These are phyloP conservation scores for Nasonia giraulti DNA, from an alignment of 1,140 invertebrate genomes.

Conservation along the genomic window DNA sequence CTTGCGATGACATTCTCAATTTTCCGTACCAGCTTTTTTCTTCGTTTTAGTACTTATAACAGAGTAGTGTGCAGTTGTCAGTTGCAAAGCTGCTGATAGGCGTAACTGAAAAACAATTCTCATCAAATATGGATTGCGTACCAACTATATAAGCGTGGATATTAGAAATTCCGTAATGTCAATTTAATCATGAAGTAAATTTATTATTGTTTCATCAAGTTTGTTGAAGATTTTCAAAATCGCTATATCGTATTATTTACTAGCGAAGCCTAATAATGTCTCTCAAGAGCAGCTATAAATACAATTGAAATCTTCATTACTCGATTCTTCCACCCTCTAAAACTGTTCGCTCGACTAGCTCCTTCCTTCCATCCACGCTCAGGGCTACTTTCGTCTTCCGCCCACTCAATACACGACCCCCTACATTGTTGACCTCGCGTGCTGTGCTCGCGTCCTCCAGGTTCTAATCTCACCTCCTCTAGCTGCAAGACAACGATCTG, in stretches of 20 bases:
- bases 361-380: neutral
- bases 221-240: neutral
- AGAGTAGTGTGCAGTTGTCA: neutral
- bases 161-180: too few relatives aligned
- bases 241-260: neutral
- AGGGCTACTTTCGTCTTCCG: neutral
- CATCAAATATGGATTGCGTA: neutral
- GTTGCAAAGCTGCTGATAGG: neutral
- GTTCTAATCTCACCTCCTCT: neutral
- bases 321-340: neutral
- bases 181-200: too few relatives aligned
- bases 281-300: neutral
- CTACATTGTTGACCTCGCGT: slow-evolving; percentile 10
- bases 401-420: neutral
- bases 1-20: neutral
- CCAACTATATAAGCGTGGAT: too few relatives aligned
- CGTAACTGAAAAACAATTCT: neutral
- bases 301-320: slow-evolving; percentile 1
- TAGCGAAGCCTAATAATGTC: neutral
- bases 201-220: neutral
- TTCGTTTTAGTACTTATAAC: neutral
- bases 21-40: neutral
- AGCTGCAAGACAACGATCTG: neutral
- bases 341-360: neutral
- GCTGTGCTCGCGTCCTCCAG: neutral